Base-by-base conservation (phyloP, 23 tunicate genomes). In the Botrylloides violaceus region DNA sequence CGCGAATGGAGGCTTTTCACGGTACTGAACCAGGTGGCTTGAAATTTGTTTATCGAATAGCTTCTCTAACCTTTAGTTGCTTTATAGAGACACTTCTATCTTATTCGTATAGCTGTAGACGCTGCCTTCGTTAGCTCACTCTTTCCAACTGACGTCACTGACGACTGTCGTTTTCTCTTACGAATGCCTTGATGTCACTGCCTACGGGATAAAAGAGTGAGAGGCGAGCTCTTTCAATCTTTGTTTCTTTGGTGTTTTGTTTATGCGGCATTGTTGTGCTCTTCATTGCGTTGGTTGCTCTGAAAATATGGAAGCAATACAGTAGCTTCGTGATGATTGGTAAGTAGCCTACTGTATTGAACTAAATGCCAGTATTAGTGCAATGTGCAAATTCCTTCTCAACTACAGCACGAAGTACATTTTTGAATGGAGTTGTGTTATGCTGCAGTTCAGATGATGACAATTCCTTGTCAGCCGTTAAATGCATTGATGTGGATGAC, bases 131-230 rank as follows among this genome's bases (percentile, higher is more conserved):
- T n/a, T n/a, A n/a, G n/a, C n/a, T n/a, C n/a, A n/a, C n/a, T n/a
- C n/a, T n/a, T n/a, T n/a, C n/a, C n/a, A 33, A 87, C 86, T 87
- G 95, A 87, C 95, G 95, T 87, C 95, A 87, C 76, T 29, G 77
- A 25, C 61, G 36, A 61, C 33, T 75, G 86, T 74, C 80, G 71
- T 77, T 87, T 38, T 59, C 63, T 70, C 82, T 5, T 68, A 66
- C 43, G 95, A 87, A 74, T 84, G 28, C 85, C 81, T 70, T 87
- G 95, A 87, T 87, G 95, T 87, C 95, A 87, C 80, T 53, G 85
- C 50, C 76, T 63, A 79, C 76, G 75, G 71, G 79, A 64, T 36
- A 59, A 48, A 19, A 36, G 59, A 32, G 73, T 66, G 73, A 59
- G 80, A 75, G 73, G 37, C 49, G 70, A 43, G 53, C 12, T 43